Evolutionary conservation across 2,888 invertebrate genomes (phyloP).

Genomic region (Drosophila merina): DNA sequence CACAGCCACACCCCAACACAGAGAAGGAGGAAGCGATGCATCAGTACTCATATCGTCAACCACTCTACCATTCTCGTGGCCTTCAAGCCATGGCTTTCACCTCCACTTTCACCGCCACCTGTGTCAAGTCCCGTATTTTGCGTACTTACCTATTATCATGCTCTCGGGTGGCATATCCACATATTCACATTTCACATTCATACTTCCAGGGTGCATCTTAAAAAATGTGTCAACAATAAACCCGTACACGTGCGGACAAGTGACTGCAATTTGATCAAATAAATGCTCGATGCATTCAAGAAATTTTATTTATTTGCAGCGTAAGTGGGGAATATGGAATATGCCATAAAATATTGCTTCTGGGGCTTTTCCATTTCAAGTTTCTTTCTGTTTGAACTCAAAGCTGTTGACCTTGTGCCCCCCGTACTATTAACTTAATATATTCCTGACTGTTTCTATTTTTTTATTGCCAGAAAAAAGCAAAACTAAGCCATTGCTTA

Average conservation of each 20-base stretch:
- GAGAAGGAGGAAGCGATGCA: slow-evolving; percentile 16
- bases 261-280: slow-evolving; percentile 63
- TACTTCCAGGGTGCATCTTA: slow-evolving; percentile 46
- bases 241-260: slow-evolving; percentile 22
- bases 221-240: slow-evolving; percentile 66
- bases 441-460: slow-evolving; percentile 43
- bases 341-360: slow-evolving; percentile 10
- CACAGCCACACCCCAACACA: slow-evolving; percentile 16
- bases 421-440: slow-evolving; percentile 9
- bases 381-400: background rate
- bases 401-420: slow-evolving; percentile 27
- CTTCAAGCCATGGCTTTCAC: slow-evolving; percentile 6
- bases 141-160: slow-evolving; percentile 31
- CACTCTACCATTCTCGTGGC: slow-evolving; percentile 8
- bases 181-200: slow-evolving; percentile 45
- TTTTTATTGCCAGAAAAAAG: slow-evolving; percentile 59
- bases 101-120: slow-evolving; percentile 23
- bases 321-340: slow-evolving; percentile 9
- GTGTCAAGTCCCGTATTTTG: slow-evolving; percentile 29
- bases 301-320: slow-evolving; percentile 42
- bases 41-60: slow-evolving; percentile 26
- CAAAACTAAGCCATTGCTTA: slow-evolving; percentile 59
- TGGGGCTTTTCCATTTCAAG: background rate
- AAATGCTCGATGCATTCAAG: slow-evolving; percentile 20
- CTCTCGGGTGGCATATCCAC: slow-evolving; percentile 24